These are phyloP conservation scores for Hydrotaea diabolus DNA, from an alignment of 2,888 invertebrate species.

Conservation along the genomic window DNA sequence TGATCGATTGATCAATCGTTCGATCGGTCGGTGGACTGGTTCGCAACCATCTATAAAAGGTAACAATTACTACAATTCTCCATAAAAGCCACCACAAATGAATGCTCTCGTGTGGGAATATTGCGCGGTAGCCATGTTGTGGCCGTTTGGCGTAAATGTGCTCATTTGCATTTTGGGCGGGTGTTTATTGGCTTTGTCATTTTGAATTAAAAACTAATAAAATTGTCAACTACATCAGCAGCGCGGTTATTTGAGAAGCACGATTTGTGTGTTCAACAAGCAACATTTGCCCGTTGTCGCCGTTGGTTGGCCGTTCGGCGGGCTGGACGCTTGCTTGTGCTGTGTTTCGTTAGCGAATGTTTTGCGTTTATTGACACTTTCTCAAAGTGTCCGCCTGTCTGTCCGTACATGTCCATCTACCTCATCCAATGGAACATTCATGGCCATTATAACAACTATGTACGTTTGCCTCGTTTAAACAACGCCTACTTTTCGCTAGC, in stretches of 20 bases:
- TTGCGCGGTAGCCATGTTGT: slow-evolving; percentile 8
- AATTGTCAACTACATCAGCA: slow-evolving; percentile 26
- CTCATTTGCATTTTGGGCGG: slow-evolving; percentile 32
- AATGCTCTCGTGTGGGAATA: background rate
- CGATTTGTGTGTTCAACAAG: slow-evolving; percentile 36
- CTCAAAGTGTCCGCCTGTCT: slow-evolving; percentile 11
- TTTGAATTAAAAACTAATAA: slow-evolving; percentile 37
- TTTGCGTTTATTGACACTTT: slow-evolving; percentile 67
- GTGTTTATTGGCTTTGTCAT: slow-evolving; percentile 32
- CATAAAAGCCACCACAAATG: background rate
- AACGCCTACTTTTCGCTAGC: slow-evolving; percentile 43
- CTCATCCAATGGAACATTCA: slow-evolving; percentile 57
- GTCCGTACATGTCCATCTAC: too few relatives aligned
- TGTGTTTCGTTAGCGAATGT: slow-evolving; percentile 40
- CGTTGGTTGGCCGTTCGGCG: slow-evolving; percentile 23
- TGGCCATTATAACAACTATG: slow-evolving; percentile 54
- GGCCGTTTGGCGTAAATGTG: background rate
- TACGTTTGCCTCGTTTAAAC: slow-evolving; percentile 34
- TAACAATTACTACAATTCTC: slow-evolving; percentile 30
- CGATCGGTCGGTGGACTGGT: too few relatives aligned
- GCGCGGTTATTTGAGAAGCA: slow-evolving; percentile 17
- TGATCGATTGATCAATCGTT: too few relatives aligned
- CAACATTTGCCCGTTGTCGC: slow-evolving; percentile 1
- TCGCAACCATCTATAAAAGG: slow-evolving; percentile 11
- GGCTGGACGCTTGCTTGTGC: too few relatives aligned